Evolutionary conservation across 2,888 invertebrate genomes (phyloP).

Genomic region (Tetranychus piercei): DNA sequence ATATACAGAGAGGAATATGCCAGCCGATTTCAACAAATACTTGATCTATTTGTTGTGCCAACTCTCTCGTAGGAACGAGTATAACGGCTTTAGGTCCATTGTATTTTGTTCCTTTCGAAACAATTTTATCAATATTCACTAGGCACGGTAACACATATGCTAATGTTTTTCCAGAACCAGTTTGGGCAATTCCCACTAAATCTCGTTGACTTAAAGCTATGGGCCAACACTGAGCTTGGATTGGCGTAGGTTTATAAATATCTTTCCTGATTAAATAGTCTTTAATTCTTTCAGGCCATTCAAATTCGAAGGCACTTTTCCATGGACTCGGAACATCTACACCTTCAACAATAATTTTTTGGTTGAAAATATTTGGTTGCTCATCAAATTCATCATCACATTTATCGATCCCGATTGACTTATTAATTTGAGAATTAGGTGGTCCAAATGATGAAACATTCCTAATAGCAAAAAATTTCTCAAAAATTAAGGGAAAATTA

Average conservation of each 20-base stretch:
- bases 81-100: conserved; percentile 41
- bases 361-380: neutral
- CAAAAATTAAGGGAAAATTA: no score
- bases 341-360: conserved; percentile 36
- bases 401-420: no score
- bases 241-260: conserved; percentile 53
- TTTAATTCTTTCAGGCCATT: conserved; percentile 70
- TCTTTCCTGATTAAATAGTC: conserved; percentile 46
- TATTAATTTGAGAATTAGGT: no score
- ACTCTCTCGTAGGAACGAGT: conserved; percentile 68
- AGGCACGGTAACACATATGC: conserved; percentile 11
- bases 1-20: conserved; percentile 82
- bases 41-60: conserved; percentile 47
- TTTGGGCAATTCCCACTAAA: conserved; percentile 87
- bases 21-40: conserved; percentile 79
- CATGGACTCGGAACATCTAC: conserved; percentile 64
- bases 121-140: conserved; percentile 24
- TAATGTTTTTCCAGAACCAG: conserved; percentile 69
- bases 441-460: no score
- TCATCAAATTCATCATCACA: neutral
- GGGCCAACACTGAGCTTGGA: conserved; percentile 91
- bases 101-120: neutral
- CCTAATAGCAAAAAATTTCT: no score
- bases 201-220: conserved; percentile 77
- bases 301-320: conserved; percentile 70